Evolutionary conservation across 1,140 invertebrate genomes (phyloP).

Genomic region (Xylocopa sonorina): DNA sequence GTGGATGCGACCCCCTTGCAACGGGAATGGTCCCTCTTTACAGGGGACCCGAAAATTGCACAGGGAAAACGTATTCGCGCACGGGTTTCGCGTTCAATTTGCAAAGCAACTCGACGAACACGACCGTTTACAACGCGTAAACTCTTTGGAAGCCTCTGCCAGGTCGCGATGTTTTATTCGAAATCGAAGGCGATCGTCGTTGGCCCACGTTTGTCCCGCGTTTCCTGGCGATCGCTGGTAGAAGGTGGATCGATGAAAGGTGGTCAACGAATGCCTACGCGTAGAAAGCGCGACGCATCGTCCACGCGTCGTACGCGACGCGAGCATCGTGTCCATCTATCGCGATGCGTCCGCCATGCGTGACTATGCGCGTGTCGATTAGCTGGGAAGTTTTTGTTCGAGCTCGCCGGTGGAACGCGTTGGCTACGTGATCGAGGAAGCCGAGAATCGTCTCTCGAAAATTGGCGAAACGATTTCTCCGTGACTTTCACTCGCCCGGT

Average conservation of each 20-base stretch:
- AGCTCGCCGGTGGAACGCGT: neutral
- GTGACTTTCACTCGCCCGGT: conserved; percentile 48
- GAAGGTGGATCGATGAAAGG: neutral
- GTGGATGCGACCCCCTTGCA: too few relatives aligned
- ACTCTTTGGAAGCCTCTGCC: neutral
- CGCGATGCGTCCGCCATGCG: neutral
- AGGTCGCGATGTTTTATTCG: neutral
- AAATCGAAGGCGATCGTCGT: neutral
- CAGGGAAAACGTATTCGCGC: conserved; percentile 25
- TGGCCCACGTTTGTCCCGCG: neutral
- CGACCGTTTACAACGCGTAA: conserved; percentile 34
- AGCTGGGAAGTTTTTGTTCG: neutral
- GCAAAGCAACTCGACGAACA: conserved; percentile 59
- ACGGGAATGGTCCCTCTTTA: too few relatives aligned
- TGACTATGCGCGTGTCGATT: conserved; percentile 1
- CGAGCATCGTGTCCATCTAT: too few relatives aligned
- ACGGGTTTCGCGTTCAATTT: conserved; percentile 32
- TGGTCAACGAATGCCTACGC: conserved; percentile 16
- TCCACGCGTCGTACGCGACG: neutral
- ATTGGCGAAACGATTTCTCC: conserved; percentile 43
- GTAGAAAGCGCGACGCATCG: neutral
- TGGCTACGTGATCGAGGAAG: neutral
- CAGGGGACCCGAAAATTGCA: conserved; percentile 33
- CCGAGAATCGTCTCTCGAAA: conserved; percentile 15
- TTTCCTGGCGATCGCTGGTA: neutral